Evolutionary conservation across 2,113 vertebrate species (phyloP), one percentile per base, ranked within the genome.

Genomic region (Protobothrops flavoviridis): DNA sequence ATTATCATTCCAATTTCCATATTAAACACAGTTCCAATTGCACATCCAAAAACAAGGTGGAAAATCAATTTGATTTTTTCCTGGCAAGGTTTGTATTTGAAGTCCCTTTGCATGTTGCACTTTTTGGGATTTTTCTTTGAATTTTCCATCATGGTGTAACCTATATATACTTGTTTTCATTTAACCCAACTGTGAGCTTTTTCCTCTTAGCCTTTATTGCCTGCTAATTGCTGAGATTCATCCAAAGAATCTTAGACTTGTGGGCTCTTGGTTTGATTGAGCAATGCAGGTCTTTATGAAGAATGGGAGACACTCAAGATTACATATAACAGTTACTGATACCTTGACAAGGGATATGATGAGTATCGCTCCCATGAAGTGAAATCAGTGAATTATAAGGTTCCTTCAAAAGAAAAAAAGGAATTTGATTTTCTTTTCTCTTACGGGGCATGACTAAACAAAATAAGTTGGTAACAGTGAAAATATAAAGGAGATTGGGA

Each of bases 21-120:
- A 93, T 94, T 94, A 96, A 96, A 96, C 96, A 95, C 93, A 95
- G 87, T 48, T 92, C 87, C 85, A 85, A 64, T 96, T 91, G 92
- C 69, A 90, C 92, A 92, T 94, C 96, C 95, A 96, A 96, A 81
- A 93, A 94, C 56, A 93, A 0, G 1, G 91, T 0, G 91, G 96
- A 97, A 96, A 96, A 95, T 94, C 94, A 61, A 81, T 92, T 96
- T 93, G 87, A 90, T 87, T 43, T 93, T 96, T 95, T 95, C 94
- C 96, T 96, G 96, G 96, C 95, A 96, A 89, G 52, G 43, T 91
- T 91, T 20, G n/a, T 86, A 96, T 94, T 93, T n/a, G 10, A 93
- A 89, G 69, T 89, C 55, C 69, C 55, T 87, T 87, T 87, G 24
- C 45, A 87, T 85, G 8, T 48, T 56, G 81, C 10, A 69, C n/a